These are phyloP conservation scores for Esox niger DNA, from an alignment of 2,113 vertebrate species.

Conservation along the genomic window DNA sequence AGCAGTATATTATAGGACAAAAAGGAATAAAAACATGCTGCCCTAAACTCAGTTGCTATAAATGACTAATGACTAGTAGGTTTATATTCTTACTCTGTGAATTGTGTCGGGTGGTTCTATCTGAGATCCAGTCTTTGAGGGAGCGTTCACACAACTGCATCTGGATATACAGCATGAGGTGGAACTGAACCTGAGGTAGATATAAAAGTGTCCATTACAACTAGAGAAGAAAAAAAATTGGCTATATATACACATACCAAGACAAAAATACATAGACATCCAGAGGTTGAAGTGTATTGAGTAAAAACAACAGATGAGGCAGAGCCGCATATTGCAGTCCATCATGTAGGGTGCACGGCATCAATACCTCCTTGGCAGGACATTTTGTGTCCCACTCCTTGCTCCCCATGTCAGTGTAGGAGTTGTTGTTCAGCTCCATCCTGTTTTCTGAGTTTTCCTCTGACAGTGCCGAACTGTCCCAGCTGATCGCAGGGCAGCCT, in stretches of 20 bases:
- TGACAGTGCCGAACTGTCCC: constrained; percentile 51
- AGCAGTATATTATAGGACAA: background rate
- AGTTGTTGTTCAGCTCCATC: constrained; percentile 64
- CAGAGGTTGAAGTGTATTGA: background rate
- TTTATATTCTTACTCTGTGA: constrained; percentile 48
- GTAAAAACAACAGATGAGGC: background rate
- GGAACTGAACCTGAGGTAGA: constrained; percentile 78
- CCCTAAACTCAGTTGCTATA: no score
- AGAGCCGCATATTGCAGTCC: background rate
- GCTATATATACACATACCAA: background rate
- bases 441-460: constrained; percentile 51
- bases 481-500: constrained; percentile 58
- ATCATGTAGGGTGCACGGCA: background rate
- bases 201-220: background rate
- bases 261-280: no score
- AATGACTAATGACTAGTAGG: no score
- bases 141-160: constrained; percentile 96
- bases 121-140: constrained; percentile 90
- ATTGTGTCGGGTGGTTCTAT: constrained; percentile 70
- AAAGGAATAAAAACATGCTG: no score
- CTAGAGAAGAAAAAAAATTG: background rate
- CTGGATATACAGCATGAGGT: constrained; percentile 94
- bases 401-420: constrained; percentile 46
- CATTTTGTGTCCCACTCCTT: constrained; percentile 50
- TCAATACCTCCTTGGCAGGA: constrained; percentile 57